phyloP scores from a whole-genome alignment of 2,113 vertebrate species.

The Oncorhynchus keta region DNA sequence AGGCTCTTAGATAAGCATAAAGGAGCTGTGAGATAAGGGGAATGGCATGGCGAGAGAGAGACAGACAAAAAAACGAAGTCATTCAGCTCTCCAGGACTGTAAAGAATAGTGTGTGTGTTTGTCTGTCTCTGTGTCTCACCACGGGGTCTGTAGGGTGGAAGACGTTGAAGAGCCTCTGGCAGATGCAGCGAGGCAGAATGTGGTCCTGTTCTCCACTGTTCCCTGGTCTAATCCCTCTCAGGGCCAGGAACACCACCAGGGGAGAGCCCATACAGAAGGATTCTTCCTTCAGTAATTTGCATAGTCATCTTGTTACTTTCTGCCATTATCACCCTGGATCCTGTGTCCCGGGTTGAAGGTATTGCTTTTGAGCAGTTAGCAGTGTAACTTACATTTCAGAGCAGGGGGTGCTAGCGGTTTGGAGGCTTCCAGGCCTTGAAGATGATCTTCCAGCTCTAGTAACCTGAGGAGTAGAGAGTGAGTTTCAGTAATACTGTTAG shows the following conservation, averaged over 20 bases:
- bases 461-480: conserved; percentile 73
- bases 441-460: conserved; percentile 86
- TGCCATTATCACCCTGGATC: too few species aligned
- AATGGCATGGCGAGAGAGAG: too few species aligned
- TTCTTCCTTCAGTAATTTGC: conserved; percentile 67
- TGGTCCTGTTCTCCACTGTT: conserved; percentile 89
- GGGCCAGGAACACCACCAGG: conserved; percentile 91
- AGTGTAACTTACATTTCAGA: conserved; percentile 90
- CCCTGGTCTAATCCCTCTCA: conserved; percentile 92
- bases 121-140: conserved; percentile 74
- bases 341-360: too few species aligned
- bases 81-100: too few species aligned
- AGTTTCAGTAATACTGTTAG: neutral
- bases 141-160: conserved; percentile 98
- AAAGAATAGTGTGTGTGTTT: neutral
- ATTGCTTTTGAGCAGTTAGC: too few species aligned
- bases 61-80: too few species aligned
- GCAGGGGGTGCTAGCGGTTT: conserved; percentile 81
- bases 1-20: too few species aligned
- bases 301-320: too few species aligned
- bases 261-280: conserved; percentile 99
- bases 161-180: conserved; percentile 90
- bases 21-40: too few species aligned
- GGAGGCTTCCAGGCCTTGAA: conserved; percentile 81
- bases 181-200: conserved; percentile 90